Base-by-base conservation (phyloP, 2,888 invertebrate species). In the Drosophila macrothrix region DNA sequence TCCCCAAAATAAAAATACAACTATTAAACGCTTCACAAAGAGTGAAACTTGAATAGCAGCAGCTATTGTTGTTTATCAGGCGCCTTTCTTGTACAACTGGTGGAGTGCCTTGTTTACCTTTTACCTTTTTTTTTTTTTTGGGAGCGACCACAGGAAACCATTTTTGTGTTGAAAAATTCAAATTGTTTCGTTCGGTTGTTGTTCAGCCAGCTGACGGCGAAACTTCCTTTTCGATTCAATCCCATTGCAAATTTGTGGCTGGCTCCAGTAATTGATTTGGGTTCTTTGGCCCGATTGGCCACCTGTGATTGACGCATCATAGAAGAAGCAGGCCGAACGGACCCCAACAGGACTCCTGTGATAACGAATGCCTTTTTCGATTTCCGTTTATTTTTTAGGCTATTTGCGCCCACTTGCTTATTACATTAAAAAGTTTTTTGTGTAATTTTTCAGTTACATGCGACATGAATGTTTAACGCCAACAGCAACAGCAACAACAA, bases 281-380 rank as follows among this genome's bases (percentile, higher is more conserved):
- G 83, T 90, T 46, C 29, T 41, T 52, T 65, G 50, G 53, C 25
- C 22, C 31, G 39, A 54, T 62, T 46, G 62, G 54, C 29, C 67
- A 73, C 78, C 79, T 90, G 86, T 88, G 90, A 87, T 87, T 90
- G 87, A 90, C 87, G 81, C 76, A 72, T 79, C 65, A 59, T 28
- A 35, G 22, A 31, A 19, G n/a, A 6, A 22, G 7, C 43, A 60
- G 49, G 28, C 28, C 12, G 54, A 37, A 31, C 52, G 37, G 49
- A 22, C 22, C 39, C 19, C n/a, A 22, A 22, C 41, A 29, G 22
- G n/a, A 19, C 25, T 6, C 12, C 22, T 49, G 28, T 29, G 46
- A 54, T 86, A 75, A 74, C 78, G 76, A 82, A 90, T 73, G 77
- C 60, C 75, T 65, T 60, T 77, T 76, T 76, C 75, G 73, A 76